Conservation (phyloP, 2,113 vertebrate genomes). For the Scomber scombrus region DNA sequence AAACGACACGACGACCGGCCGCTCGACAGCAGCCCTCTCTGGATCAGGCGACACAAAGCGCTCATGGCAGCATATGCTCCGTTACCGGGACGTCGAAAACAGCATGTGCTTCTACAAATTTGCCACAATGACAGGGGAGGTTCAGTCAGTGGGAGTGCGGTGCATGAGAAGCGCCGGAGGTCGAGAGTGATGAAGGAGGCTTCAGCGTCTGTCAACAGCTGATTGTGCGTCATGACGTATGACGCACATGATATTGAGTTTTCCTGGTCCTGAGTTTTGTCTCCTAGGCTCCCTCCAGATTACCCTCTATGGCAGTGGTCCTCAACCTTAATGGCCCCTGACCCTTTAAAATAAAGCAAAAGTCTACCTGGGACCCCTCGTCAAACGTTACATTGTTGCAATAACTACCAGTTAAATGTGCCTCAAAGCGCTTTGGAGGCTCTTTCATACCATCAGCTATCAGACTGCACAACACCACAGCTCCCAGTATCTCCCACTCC, state of each 20-base stretch:
- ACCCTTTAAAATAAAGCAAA: no score
- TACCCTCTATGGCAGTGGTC: no score
- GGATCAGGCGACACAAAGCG: slow-evolving; percentile 77
- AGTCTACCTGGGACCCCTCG: no score
- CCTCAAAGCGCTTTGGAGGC: no score
- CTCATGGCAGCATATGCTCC: slow-evolving; percentile 77
- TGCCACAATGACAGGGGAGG: slow-evolving; percentile 1
- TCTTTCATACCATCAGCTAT: no score
- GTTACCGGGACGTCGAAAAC: slow-evolving; percentile 38
- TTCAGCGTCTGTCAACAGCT: slow-evolving; percentile 55
- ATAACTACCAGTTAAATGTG: no score
- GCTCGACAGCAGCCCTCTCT: slow-evolving; percentile 66
- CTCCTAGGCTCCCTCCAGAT: slow-evolving; percentile 26
- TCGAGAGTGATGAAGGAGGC: slow-evolving; percentile 18
- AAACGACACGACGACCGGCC: slow-evolving; percentile 56
- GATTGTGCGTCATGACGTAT: slow-evolving; percentile 71
- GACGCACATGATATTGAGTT: rapidly evolving
- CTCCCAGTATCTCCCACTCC: no score
- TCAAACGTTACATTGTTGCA: no score
- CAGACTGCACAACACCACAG: no score
- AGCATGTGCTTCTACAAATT: slow-evolving; percentile 45
- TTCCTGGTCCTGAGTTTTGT: neutral
- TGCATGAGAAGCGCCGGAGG: slow-evolving; percentile 24
- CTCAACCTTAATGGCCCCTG: no score
- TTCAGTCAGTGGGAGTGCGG: neutral